phyloP scores from a whole-genome alignment of 2,888 invertebrate genomes.

The Cheilosia vulpina region DNA sequence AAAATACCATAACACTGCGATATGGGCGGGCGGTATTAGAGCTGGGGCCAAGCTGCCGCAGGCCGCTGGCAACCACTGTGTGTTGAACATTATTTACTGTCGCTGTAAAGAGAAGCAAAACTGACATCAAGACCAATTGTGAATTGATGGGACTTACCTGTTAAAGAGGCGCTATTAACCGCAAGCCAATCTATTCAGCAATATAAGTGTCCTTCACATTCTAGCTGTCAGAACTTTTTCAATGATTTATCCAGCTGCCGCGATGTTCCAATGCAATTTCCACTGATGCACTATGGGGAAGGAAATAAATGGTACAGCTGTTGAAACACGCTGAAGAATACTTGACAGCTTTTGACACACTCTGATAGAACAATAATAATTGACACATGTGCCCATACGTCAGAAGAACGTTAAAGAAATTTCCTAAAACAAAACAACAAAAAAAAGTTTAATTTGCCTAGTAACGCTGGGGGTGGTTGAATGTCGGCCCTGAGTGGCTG shows the following conservation, averaged over 20 bases:
- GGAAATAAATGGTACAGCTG: slow-evolving; percentile 17
- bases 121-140: no score
- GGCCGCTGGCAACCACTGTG: slow-evolving; percentile 82
- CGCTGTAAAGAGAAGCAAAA: slow-evolving; percentile 12
- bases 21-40: slow-evolving; percentile 87
- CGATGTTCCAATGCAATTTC: slow-evolving; percentile 12
- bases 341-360: slow-evolving; percentile 26
- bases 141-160: slow-evolving; percentile 37
- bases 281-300: neutral
- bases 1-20: slow-evolving; percentile 86
- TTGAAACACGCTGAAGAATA: slow-evolving; percentile 7
- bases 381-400: neutral
- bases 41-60: slow-evolving; percentile 84
- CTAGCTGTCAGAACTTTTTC: slow-evolving; percentile 1
- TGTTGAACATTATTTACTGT: slow-evolving; percentile 80
- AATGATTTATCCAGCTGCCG: slow-evolving; percentile 5
- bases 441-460: slow-evolving; percentile 13
- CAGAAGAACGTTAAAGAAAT: neutral
- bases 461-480: slow-evolving; percentile 17
- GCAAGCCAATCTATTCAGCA: slow-evolving; percentile 6
- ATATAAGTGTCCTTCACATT: slow-evolving; percentile 49
- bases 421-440: neutral
- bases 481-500: neutral
- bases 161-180: slow-evolving; percentile 36
- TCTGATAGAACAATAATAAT: slow-evolving; percentile 19